Conservation (phyloP, 2,888 invertebrate species). For the Cerastis rubricosa region DNA sequence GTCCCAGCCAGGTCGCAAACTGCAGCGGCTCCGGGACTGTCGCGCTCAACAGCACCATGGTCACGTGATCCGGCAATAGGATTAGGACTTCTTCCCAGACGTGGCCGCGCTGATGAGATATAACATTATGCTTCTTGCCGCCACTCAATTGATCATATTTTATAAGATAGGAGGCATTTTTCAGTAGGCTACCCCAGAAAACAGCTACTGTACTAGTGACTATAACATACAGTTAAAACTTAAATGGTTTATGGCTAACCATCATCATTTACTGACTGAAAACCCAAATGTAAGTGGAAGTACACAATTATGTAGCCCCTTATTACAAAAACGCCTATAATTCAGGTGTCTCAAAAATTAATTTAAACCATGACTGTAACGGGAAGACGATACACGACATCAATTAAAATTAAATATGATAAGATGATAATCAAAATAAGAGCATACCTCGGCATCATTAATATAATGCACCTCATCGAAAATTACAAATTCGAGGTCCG, state of each 20-base stretch:
- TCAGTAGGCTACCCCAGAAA: no score
- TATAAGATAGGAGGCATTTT: not conserved
- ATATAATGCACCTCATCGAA: conserved; percentile 99
- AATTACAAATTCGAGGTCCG: conserved; percentile 99
- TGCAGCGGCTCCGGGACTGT: conserved; percentile 99
- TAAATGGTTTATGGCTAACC: not conserved
- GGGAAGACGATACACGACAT: not conserved
- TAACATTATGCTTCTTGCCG: not conserved
- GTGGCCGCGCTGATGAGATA: conserved; percentile 94
- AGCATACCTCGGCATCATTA: conserved; percentile 96
- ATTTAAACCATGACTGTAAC: not conserved
- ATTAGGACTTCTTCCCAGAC: conserved; percentile 99
- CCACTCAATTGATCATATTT: not conserved
- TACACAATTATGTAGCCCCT: not conserved
- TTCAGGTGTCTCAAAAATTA: not conserved
- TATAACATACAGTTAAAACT: not conserved
- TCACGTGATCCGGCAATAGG: conserved; percentile 97
- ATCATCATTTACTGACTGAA: not conserved
- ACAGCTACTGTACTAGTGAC: no score
- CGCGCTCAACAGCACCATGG: conserved; percentile 99
- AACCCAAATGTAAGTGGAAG: no score
- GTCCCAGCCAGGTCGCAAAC: conserved; percentile 98
- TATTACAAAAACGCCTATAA: not conserved
- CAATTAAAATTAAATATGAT: not conserved
- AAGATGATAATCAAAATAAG: not conserved